Base-by-base conservation (phyloP, 1,140 invertebrate species). In the Aradophagus sp. region DNA sequence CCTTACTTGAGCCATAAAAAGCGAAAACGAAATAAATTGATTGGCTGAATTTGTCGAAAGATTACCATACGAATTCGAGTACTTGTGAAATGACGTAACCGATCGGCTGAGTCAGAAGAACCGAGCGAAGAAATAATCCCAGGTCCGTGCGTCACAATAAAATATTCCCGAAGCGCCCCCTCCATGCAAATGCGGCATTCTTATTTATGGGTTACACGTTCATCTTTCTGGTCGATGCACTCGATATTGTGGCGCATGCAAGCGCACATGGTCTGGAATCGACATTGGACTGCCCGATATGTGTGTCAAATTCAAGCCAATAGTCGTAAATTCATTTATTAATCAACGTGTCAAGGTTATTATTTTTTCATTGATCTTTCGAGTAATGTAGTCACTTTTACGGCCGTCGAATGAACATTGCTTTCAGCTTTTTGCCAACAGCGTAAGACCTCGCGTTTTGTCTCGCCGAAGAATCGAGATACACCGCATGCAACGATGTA, bases 141-240 rank as follows among this genome's bases (percentile, higher is more conserved):
- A 41, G 20, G 35, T 34, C 27, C n/a, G n/a, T n/a, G 12, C 29
- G 47, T 61, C 32, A 58, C 35, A 52, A 67, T 67, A 62, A 67
- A 62, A 31, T 62, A 73, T 62, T 73, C 61, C 31, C 29, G 56
- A 34, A 41, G 58, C 52, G 56, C 69, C 69, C 58, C 58, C 62
- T 19, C 39, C 53, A 67, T 73, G 62, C 41, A 67, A 67, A 73
- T 73, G 42, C 38, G 52, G 5, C 27, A 35, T 67, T 63, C 62
- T 73, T 67, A 62, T 67, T 73, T 67, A 73, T 73, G 69, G 58
- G 52, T 65, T 53, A 62, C 61, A 62, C 69, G 62, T 56, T 72
- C 62, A 66, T 72, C 48, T 71, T 58, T 59, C 53, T 71, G 59
- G 59, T 59, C 59, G 68, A 65, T 72, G 55, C 68, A 65, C 68